Conservation (phyloP, 2,888 invertebrate species). For the Sturmia bella region DNA sequence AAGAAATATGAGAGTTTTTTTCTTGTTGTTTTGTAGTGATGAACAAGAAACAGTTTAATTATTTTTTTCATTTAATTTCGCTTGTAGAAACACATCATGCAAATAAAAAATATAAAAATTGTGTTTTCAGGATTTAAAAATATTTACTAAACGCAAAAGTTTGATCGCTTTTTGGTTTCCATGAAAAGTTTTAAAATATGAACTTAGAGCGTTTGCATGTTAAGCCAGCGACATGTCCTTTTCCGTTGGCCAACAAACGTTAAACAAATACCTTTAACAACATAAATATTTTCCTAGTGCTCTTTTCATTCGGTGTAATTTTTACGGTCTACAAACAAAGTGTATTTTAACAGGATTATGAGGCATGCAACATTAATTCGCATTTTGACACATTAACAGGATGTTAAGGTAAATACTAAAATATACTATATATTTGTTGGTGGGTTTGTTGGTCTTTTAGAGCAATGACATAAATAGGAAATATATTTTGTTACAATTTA, state of each 20-base stretch:
- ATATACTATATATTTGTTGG: conserved; percentile 15
- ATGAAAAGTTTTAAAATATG: conserved; percentile 6
- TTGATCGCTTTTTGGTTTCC: too few relatives aligned
- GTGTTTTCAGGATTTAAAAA: too few relatives aligned
- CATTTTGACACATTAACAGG: conserved; percentile 65
- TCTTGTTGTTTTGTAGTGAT: too few relatives aligned
- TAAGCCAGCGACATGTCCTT: not conserved
- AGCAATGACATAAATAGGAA: conserved; percentile 19
- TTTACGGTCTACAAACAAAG: conserved; percentile 57
- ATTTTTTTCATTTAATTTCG: too few relatives aligned
- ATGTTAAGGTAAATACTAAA: conserved; percentile 46
- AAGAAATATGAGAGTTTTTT: too few relatives aligned
- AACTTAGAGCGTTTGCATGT: too few relatives aligned
- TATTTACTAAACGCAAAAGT: too few relatives aligned
- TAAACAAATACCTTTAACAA: conserved; percentile 2
- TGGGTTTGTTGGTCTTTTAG: not conserved
- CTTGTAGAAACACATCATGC: too few relatives aligned
- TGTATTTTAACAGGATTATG: conserved; percentile 67
- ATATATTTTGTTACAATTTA: not conserved
- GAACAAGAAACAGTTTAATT: too few relatives aligned
- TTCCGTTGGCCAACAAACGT: conserved; percentile 7
- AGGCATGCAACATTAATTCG: conserved; percentile 67
- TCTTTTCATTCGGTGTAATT: conserved; percentile 34
- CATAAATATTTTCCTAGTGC: not conserved
- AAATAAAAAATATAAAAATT: too few relatives aligned